Conservation (phyloP, 2,113 vertebrate species). For the Connochaetes taurinus region DNA sequence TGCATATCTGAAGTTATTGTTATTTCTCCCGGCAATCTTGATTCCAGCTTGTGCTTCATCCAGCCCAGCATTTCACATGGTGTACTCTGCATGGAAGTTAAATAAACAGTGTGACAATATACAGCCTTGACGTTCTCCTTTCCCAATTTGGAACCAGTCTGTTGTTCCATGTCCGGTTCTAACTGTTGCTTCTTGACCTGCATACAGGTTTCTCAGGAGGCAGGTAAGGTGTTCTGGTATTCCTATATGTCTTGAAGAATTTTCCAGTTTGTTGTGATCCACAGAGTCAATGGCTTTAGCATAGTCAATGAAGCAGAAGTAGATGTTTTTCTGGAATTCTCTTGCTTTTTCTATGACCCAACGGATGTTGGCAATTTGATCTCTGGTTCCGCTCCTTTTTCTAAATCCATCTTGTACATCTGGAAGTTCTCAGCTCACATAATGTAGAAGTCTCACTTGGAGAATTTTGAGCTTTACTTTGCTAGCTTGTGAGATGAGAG, state of each 20-base stretch:
- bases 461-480: neutral
- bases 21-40: neutral
- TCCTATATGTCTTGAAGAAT: neutral
- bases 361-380: neutral
- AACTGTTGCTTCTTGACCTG: neutral
- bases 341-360: neutral
- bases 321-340: neutral
- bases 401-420: neutral
- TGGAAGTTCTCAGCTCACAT: neutral
- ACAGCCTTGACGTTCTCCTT: neutral
- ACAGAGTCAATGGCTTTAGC: neutral
- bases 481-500: neutral
- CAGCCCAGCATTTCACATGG: neutral
- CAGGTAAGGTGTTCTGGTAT: neutral
- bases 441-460: neutral
- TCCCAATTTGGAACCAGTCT: neutral
- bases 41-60: neutral
- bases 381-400: neutral
- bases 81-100: neutral
- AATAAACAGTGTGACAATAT: neutral
- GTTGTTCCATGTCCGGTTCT: neutral
- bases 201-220: neutral
- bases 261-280: neutral
- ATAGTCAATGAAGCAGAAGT: neutral
- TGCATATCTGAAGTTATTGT: neutral